A percentile compares a stretch with the other conserved stretches of the same genome.
phyloP scores from a whole-genome alignment of 2,888 invertebrate species.

The Lysandra coridon region DNA sequence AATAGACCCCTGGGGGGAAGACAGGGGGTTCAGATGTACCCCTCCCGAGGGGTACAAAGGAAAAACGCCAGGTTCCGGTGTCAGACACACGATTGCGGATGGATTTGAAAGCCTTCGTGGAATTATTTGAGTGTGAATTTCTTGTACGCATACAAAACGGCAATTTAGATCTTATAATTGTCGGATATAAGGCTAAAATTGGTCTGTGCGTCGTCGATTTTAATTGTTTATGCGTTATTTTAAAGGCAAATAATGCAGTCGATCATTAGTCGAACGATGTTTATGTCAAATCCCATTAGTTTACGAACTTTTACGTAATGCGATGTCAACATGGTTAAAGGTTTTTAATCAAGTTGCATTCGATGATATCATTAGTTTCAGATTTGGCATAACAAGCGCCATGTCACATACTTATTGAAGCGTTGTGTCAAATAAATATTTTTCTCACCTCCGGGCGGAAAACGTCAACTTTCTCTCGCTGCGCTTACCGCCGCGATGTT shows the following conservation, averaged over 20 bases:
- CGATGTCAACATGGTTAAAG: background rate
- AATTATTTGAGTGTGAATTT: conserved; percentile 16
- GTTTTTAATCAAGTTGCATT: background rate
- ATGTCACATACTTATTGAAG: too few relatives aligned
- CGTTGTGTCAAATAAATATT: too few relatives aligned
- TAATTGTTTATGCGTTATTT: background rate
- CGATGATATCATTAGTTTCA: too few relatives aligned
- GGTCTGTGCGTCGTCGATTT: background rate
- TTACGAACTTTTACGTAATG: background rate
- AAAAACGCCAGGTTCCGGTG: conserved; percentile 70
- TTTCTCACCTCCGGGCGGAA: too few relatives aligned
- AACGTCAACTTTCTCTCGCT: too few relatives aligned
- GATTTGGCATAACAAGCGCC: too few relatives aligned
- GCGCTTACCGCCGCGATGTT: too few relatives aligned
- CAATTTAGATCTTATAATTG: background rate
- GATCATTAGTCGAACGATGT: background rate
- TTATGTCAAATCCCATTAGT: background rate
- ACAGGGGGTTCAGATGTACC: conserved; percentile 26
- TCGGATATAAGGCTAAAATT: background rate
- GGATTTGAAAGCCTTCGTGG: background rate
- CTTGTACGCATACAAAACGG: background rate
- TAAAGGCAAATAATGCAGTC: background rate
- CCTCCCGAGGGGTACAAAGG: conserved; percentile 57
- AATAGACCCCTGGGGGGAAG: conserved; percentile 49
- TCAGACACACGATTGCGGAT: conserved; percentile 56